Evolutionary conservation across 2,797 vertebrate species (phyloP).

Genomic region (Paramormyrops hopkinsi): DNA sequence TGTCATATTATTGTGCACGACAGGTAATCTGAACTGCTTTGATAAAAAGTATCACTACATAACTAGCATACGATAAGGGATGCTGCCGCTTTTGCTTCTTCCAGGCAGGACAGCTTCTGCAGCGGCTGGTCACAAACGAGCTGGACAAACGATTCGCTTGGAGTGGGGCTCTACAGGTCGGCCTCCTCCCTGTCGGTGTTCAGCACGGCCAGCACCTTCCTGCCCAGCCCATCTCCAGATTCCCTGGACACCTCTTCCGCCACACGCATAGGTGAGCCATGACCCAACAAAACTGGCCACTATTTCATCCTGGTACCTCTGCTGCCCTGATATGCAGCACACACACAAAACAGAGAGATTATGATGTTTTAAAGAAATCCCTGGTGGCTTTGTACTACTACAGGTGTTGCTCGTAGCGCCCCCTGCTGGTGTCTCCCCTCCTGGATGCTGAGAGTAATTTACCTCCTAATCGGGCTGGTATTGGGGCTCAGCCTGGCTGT

Average conservation of each 20-base stretch:
- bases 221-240: slow-evolving; percentile 55
- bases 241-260: slow-evolving; percentile 49
- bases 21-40: background rate
- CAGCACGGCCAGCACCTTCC: slow-evolving; percentile 60
- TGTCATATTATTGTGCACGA: background rate
- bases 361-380: background rate
- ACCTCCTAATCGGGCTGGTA: slow-evolving; percentile 49
- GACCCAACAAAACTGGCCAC: background rate
- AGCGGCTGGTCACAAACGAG: slow-evolving; percentile 56
- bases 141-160: slow-evolving; percentile 31
- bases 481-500: slow-evolving; percentile 52
- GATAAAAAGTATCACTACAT: background rate
- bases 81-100: slow-evolving; percentile 2
- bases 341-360: background rate
- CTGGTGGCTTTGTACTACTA: background rate
- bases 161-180: slow-evolving; percentile 42
- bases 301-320: background rate
- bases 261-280: slow-evolving; percentile 62
- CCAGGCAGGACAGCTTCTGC: slow-evolving; percentile 47
- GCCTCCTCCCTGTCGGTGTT: slow-evolving; percentile 52
- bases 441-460: slow-evolving; percentile 51
- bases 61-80: background rate
- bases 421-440: slow-evolving; percentile 54
- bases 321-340: background rate
- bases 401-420: slow-evolving; percentile 58